Conservation (phyloP, 2,113 vertebrate genomes). For the Dasypus novemcinctus region DNA sequence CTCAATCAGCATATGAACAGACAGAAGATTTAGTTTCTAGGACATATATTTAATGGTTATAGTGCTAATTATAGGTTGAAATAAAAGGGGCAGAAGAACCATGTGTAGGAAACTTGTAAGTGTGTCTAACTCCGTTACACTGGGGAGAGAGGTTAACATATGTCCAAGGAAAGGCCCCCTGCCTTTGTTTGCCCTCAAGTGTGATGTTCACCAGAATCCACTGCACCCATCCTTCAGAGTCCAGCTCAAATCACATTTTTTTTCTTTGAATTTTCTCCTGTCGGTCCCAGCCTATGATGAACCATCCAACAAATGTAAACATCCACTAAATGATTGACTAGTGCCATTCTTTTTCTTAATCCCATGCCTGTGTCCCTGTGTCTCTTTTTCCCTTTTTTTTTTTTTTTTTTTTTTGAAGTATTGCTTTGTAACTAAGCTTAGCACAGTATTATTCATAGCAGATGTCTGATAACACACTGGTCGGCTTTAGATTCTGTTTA, state of each 20-base stretch:
- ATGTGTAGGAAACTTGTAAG: too few species aligned
- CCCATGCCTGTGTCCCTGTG: not conserved
- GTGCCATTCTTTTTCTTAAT: not conserved
- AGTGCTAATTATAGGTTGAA: too few species aligned
- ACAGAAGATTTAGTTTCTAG: too few species aligned
- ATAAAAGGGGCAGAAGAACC: too few species aligned
- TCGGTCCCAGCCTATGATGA: not conserved
- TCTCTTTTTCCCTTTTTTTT: not conserved
- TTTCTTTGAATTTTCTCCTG: not conserved
- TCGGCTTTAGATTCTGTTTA: not conserved
- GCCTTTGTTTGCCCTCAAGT: not conserved
- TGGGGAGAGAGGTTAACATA: too few species aligned
- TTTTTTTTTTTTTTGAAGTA: not conserved
- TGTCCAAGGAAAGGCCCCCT: too few species aligned
- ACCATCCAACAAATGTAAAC: not conserved
- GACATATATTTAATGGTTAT: too few species aligned
- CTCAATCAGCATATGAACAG: too few species aligned
- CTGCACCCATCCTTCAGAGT: not conserved
- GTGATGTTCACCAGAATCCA: not conserved
- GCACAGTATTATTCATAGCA: not conserved
- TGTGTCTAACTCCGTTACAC: too few species aligned
- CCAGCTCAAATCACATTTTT: not conserved
- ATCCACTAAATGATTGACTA: too few species aligned
- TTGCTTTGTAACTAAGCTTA: not conserved
- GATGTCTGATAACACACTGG: not conserved